Conservation (phyloP, 2,113 vertebrate species). For the Salvator merianae region DNA sequence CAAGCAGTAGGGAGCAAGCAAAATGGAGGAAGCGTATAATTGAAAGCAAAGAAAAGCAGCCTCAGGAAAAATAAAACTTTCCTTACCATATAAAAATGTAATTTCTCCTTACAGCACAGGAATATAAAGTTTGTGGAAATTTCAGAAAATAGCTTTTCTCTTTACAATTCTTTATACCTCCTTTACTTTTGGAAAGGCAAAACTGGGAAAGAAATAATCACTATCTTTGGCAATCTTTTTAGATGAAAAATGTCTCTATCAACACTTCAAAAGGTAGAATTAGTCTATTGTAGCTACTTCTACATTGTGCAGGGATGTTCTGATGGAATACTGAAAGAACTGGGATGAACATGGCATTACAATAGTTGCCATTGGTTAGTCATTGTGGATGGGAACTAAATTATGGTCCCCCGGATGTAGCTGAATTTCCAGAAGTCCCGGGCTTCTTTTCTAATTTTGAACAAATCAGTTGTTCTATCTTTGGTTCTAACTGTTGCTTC, state of each 20-base stretch:
- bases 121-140: not conserved
- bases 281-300: not conserved
- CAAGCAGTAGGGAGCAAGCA: not conserved
- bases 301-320: not conserved
- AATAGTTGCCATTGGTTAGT: not conserved
- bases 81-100: not conserved
- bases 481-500: too few relatives aligned
- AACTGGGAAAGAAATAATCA: not conserved
- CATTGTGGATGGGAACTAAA: not conserved
- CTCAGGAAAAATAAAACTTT: constrained; percentile 12
- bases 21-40: not conserved
- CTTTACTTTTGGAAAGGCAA: not conserved
- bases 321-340: not conserved
- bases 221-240: not conserved
- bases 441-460: too few relatives aligned
- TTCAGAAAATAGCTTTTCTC: constrained; percentile 22
- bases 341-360: not conserved
- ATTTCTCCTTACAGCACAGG: constrained; percentile 7
- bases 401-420: too few relatives aligned
- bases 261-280: not conserved
- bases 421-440: too few relatives aligned
- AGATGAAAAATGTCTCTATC: not conserved
- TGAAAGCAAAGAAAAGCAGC: constrained; percentile 15
- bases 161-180: constrained; percentile 2
- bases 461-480: too few relatives aligned